A percentile compares a stretch with the other conserved stretches of the same genome.
phyloP scores from a whole-genome alignment of 2,797 vertebrate species.

The Mycteria americana region DNA sequence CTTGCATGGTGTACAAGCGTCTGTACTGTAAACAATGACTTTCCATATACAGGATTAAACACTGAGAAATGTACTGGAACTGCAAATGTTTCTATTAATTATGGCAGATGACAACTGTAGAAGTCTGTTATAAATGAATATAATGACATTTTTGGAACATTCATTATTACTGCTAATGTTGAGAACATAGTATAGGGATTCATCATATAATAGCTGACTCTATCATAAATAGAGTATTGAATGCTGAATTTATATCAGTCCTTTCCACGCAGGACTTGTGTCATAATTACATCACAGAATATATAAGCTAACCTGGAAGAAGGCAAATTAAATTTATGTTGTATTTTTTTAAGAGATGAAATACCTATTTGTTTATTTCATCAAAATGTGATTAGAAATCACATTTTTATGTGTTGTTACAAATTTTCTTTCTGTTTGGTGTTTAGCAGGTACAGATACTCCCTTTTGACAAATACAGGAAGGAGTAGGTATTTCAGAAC shows the following conservation, averaged over 20 bases:
- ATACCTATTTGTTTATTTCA: not conserved
- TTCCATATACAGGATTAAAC: not conserved
- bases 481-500: not conserved
- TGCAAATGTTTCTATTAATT: conserved; percentile 13
- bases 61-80: not conserved
- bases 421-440: not conserved
- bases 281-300: not conserved
- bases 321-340: not conserved
- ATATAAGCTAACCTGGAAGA: not conserved
- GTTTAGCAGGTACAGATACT: not conserved
- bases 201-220: not conserved
- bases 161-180: not conserved
- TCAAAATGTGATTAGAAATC: not conserved
- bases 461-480: not conserved
- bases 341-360: not conserved
- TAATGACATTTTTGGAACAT: not conserved
- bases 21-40: not conserved
- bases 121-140: not conserved
- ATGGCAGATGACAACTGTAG: not conserved
- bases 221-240: not conserved
- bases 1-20: not conserved
- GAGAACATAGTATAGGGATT: not conserved
- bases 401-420: not conserved
- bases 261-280: not conserved
- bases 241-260: not conserved